These are phyloP conservation scores for Penaeus vannamei DNA, from an alignment of 1,140 invertebrate species.

Conservation along the genomic window DNA sequence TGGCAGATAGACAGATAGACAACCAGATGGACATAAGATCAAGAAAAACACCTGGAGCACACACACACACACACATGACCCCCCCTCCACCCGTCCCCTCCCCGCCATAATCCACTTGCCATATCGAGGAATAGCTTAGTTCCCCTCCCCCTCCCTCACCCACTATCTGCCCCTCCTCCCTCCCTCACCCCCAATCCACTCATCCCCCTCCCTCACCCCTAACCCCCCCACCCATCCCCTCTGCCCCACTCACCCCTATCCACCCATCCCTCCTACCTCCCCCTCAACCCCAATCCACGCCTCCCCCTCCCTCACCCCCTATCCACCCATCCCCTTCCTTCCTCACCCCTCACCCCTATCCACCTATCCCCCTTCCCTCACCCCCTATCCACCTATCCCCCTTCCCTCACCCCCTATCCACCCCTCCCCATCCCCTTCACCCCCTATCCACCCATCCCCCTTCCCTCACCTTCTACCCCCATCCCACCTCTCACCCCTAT, in stretches of 20 bases:
- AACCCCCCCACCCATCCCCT: neutral
- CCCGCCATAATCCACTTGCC: no score
- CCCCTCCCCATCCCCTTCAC: neutral
- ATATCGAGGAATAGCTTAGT: no score
- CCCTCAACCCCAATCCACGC: no score
- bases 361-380: no score
- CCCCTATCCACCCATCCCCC: neutral
- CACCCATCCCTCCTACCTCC: no score
- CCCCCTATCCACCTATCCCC: neutral
- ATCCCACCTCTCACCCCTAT: neutral
- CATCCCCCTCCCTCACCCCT: neutral
- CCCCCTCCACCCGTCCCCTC: no score
- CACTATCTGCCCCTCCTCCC: no score
- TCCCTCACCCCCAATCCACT: neutral
- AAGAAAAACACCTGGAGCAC: rapidly evolving
- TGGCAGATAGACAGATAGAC: no score
- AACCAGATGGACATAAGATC: no score
- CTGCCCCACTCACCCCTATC: no score
- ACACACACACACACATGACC: no score
- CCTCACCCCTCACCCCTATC: neutral
- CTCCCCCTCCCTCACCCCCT: neutral
- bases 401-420: no score
- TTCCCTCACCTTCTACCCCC: neutral
- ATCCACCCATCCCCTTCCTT: neutral
- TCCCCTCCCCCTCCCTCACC: neutral